Conservation (phyloP, 2,113 vertebrate genomes). For the Triplophysa tibetana region DNA sequence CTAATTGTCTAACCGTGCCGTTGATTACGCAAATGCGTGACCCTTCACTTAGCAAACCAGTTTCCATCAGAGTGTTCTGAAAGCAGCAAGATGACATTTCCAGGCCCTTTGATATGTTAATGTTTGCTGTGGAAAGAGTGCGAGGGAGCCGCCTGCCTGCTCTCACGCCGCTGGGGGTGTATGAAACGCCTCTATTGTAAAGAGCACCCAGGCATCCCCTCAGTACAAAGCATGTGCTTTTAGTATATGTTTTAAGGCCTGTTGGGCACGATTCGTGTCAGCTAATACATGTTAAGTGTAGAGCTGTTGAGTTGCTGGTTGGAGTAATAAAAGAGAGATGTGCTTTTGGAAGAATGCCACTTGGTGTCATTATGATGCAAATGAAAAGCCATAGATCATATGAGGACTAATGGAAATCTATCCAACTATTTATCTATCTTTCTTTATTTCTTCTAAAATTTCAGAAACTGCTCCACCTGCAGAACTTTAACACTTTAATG, state of each 20-base stretch:
- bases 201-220: slow-evolving; percentile 30
- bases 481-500: slow-evolving; percentile 98
- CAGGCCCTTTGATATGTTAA: slow-evolving; percentile 57
- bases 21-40: slow-evolving; percentile 28
- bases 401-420: slow-evolving; percentile 17
- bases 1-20: not conserved
- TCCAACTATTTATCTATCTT: not conserved
- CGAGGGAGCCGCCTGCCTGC: slow-evolving; percentile 6
- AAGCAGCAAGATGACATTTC: slow-evolving; percentile 53
- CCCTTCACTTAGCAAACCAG: slow-evolving; percentile 26
- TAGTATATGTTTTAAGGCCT: slow-evolving; percentile 33
- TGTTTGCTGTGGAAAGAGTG: slow-evolving; percentile 5
- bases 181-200: slow-evolving; percentile 28
- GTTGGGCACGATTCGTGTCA: not conserved
- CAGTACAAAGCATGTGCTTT: slow-evolving; percentile 35
- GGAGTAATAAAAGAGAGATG: slow-evolving; percentile 17
- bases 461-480: slow-evolving; percentile 92
- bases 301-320: slow-evolving; percentile 28
- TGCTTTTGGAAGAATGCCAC: slow-evolving; percentile 17
- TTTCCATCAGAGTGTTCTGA: slow-evolving; percentile 14
- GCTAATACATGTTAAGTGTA: slow-evolving; percentile 41
- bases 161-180: slow-evolving; percentile 11
- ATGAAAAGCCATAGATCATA: not conserved
- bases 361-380: slow-evolving; percentile 11
- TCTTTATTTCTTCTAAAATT: slow-evolving; percentile 41